Evolutionary conservation across 2,797 vertebrate genomes (phyloP), one percentile per base, ranked within the genome.

Genomic region (Hirundo rustica): DNA sequence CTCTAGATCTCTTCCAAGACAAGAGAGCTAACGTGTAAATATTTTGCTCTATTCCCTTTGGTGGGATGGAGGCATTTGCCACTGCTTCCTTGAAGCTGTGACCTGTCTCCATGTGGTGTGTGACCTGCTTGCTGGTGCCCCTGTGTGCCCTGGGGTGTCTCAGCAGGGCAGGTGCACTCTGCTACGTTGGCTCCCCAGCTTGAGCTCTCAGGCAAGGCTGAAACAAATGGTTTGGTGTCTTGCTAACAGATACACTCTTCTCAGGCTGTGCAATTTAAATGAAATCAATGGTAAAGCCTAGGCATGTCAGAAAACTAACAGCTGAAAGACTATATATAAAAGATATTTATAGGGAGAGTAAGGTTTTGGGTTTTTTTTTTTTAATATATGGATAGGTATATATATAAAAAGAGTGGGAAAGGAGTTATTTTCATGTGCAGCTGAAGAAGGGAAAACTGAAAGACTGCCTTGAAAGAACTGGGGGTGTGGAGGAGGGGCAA

Each of bases 171-270:
- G 50, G 7, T 1, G 13, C n/a, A 7, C 50, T 54, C 38, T 27
- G 29, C 47, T 29, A 1, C 0, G 0, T 25, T 8, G 0, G 44
- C 32, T 61, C 36, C 36, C 15, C 51, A 53, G 29, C 53, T 57
- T 0, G 0, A 48, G 32, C 57, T 64, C 55, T 74, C 40, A 7
- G 61, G 20, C 47, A 30, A 2, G 7, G 44, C 1, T 44, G 73
- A 82, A 92, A 82, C 15, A 74, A 88, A 22, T 11, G 38, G 20
- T 27, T 79, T 18, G 6, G 15, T 79, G 38, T 68, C 70, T 82
- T 88, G 36, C 38, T 74, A 25, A 23, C 45, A 7, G 7, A 9
- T 5, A 1, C 4, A 10, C 11, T 58, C 42, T 72, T 89, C 67
- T 55, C 32, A 74, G 66, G 51, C 64, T 66, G 14, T 77, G 53